Evolutionary conservation across 2,888 invertebrate species (phyloP).

Genomic region (Caenorhabditis doughertyi): DNA sequence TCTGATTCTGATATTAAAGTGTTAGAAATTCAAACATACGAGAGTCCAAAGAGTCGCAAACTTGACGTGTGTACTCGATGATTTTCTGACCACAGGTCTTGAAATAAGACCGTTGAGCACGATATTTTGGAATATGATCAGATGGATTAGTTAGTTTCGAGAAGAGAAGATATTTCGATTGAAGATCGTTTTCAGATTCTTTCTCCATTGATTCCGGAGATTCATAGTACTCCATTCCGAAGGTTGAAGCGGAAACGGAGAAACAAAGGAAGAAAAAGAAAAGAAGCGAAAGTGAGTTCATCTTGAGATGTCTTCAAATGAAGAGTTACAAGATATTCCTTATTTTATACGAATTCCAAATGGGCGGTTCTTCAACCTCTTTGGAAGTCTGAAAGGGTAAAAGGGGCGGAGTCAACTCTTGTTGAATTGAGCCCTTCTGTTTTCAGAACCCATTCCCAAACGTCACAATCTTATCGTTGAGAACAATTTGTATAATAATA

Average conservation of each 20-base stretch:
- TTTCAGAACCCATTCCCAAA: background rate
- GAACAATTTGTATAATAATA: constrained; percentile 2
- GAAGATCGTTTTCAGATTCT: background rate
- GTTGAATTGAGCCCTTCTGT: background rate
- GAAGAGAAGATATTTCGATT: background rate
- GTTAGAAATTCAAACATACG: constrained; percentile 6
- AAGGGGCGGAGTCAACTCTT: background rate
- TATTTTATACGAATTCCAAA: background rate
- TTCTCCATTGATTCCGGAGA: background rate
- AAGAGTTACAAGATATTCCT: background rate
- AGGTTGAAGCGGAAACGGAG: background rate
- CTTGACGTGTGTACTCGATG: constrained; percentile 2
- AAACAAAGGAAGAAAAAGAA: background rate
- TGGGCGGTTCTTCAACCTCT: background rate
- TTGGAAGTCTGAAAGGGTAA: background rate
- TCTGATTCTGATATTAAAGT: background rate
- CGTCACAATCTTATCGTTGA: constrained; percentile 4
- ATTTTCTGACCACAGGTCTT: constrained; percentile 31
- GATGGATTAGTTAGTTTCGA: constrained; percentile 20
- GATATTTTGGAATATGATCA: constrained; percentile 1
- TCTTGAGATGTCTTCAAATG: background rate
- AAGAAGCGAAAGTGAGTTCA: background rate
- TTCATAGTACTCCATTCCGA: background rate
- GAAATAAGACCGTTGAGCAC: background rate
- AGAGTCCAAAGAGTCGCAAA: background rate